Evolutionary conservation across 1,140 invertebrate genomes (phyloP), one percentile per base, ranked within the genome.

Genomic region (Sycophila sp.): DNA sequence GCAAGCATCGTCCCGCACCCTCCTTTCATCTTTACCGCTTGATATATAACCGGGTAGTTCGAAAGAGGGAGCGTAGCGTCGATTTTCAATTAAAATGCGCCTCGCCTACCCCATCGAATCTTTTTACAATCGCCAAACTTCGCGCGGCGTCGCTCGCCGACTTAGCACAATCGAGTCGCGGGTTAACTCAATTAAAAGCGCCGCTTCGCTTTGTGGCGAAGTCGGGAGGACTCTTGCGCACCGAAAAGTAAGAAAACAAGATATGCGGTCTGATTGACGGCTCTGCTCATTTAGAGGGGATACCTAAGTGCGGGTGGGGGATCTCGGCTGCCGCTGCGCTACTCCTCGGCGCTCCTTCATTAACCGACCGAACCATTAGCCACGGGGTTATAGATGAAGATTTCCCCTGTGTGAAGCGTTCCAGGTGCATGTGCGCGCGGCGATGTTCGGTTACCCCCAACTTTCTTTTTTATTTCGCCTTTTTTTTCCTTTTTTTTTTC

Each of bases 331-430:
- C n/a, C n/a, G n/a, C n/a, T n/a, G n/a, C n/a, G n/a, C n/a, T n/a
- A n/a, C n/a, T n/a, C n/a, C n/a, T n/a, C n/a, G n/a, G 19, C 17
- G 51, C 2, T 49, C 28, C 42, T 53, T 69, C 34, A 60, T 69
- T 69, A 60, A 19, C 32, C 30, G 56, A 15, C 24, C 22, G 40
- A 60, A 26, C 56, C 56, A 60, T 69, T 69, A 60, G 56, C 32
- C 19, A 15, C 22, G 49, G 0, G 32, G 22, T 69, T 69, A 60
- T 60, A 42, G 56, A 53, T 60, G 60, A 69, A 51, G 45, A 69
- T 60, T 32, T n/a, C 1, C 19, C 6, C 22, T 11, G 4, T 47
- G n/a, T 15, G 49, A 13, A 19, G n/a, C n/a, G 53, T n/a, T n/a
- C n/a, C n/a, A n/a, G n/a, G n/a, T n/a, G n/a, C n/a, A n/a, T n/a